Evolutionary conservation across 2,113 vertebrate species (phyloP).

Genomic region (Naja naja): DNA sequence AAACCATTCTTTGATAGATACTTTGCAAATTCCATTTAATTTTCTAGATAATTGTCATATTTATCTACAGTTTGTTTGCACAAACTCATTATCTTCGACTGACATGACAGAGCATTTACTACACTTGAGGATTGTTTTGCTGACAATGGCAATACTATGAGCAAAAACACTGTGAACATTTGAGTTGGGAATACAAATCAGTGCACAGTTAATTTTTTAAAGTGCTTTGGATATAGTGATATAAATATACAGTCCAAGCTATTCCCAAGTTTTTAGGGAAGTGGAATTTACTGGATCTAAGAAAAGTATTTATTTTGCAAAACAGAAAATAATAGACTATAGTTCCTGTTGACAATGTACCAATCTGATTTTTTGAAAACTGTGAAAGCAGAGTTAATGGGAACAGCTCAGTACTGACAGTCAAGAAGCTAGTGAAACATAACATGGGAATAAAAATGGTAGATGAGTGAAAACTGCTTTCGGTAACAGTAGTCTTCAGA

Average conservation of each 20-base stretch:
- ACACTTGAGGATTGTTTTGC: slow-evolving; percentile 46
- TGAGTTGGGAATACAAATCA: background rate
- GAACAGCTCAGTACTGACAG: background rate
- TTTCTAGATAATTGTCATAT: slow-evolving; percentile 57
- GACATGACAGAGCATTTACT: slow-evolving; percentile 54
- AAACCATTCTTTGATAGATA: slow-evolving; percentile 19
- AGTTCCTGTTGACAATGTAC: background rate
- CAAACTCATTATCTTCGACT: slow-evolving; percentile 52
- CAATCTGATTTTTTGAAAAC: background rate
- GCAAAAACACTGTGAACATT: slow-evolving; percentile 16
- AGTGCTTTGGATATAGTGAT: background rate
- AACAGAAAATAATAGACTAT: background rate
- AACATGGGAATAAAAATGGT: background rate
- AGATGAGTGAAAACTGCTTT: background rate
- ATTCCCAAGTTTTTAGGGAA: background rate
- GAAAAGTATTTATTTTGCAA: background rate
- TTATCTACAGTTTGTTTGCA: slow-evolving; percentile 57
- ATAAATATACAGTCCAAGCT: background rate
- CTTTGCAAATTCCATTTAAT: slow-evolving; percentile 57
- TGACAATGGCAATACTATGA: slow-evolving; percentile 44
- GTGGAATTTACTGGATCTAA: background rate
- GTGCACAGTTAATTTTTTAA: background rate
- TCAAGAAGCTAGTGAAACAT: background rate
- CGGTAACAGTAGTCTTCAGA: too few species aligned
- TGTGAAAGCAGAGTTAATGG: background rate